These are phyloP conservation scores for Eretmochelys imbricata DNA, from an alignment of 2,113 vertebrate species.

Conservation along the genomic window DNA sequence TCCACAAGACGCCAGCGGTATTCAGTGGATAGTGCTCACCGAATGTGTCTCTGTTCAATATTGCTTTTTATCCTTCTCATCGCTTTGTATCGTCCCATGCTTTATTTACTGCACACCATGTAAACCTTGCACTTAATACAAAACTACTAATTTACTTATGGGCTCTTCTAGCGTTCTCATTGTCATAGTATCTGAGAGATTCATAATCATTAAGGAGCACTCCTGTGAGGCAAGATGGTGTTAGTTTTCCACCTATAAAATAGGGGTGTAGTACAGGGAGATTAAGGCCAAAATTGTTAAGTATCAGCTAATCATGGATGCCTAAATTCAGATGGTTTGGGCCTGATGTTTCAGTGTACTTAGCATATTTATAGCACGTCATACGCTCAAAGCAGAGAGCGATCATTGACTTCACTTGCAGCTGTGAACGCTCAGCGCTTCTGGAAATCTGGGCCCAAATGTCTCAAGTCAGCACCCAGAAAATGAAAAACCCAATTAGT, in stretches of 20 bases:
- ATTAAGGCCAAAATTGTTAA: not conserved
- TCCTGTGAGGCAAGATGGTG: not conserved
- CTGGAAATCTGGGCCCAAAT: not conserved
- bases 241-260: not conserved
- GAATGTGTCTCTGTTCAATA: not conserved
- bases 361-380: fast-evolving
- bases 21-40: fast-evolving
- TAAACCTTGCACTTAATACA: not conserved
- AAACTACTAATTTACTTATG: fast-evolving
- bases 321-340: not conserved
- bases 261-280: fast-evolving
- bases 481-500: not conserved
- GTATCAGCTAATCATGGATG: not conserved
- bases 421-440: not conserved
- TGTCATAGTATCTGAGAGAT: not conserved
- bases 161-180: not conserved
- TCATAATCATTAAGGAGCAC: fast-evolving
- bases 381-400: too few relatives aligned
- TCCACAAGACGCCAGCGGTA: not conserved
- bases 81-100: not conserved
- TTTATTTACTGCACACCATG: not conserved
- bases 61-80: not conserved
- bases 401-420: not conserved
- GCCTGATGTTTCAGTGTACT: not conserved
- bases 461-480: not conserved